Evolutionary conservation across 1,140 invertebrate species (phyloP), one percentile per base, ranked within the genome.

Genomic region (Drosophila carrolli): DNA sequence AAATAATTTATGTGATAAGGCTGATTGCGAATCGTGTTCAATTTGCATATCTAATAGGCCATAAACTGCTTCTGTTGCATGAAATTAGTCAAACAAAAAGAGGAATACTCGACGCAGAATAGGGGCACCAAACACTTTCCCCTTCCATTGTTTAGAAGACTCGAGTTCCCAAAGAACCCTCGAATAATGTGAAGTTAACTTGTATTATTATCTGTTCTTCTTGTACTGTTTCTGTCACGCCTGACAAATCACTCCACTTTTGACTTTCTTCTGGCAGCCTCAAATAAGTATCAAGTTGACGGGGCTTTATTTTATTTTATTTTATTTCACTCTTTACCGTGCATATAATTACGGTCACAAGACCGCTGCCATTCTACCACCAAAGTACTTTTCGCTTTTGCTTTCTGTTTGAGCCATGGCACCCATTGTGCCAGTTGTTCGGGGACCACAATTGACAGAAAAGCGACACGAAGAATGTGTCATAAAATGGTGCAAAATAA

Each of bases 11-110:
- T 77, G 63, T 77, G 74, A 77, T 77, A 77, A 77, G 74, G 63
- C 74, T 77, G 74, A 77, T 76, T 75, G 73, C 73, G 53, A 58
- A 68, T 76, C 62, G 73, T 68, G 73, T 76, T 67, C 73, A 76
- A 77, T 76, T 77, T 77, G 74, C 74, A 77, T 77, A 77, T 76
- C 74, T 77, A 76, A 77, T 77, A 77, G 74, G 74, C 74, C 74
- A 77, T 68, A 77, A 71, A 50, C 74, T 35, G 63, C 74, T 77
- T 68, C 73, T 77, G 56, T 61, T 51, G 73, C 48, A 58, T 71
- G 54, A 58, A 66, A 76, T 75, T 76, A 75, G 41, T 38, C 9
- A 53, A 47, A 32, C 23, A 23, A 53, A 54, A 46, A 40, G 48
- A 16, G 29, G 16, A 55, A 19, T 19, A 37, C 19, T 54, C 27